These are phyloP conservation scores for Eristalis arbustorum DNA, from an alignment of 2,888 invertebrate species.

Conservation along the genomic window DNA sequence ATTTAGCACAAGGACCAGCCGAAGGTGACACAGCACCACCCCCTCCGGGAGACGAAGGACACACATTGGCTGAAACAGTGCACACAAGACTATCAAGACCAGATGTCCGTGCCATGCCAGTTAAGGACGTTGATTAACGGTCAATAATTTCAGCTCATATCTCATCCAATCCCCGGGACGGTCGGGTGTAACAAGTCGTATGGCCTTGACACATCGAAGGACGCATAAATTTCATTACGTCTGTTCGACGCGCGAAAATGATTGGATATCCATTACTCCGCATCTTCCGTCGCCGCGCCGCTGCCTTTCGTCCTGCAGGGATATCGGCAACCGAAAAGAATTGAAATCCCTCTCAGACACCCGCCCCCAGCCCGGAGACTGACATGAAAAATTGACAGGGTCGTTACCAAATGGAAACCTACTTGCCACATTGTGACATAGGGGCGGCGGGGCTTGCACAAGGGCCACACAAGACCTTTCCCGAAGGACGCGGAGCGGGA, in stretches of 20 bases:
- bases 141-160: not conserved
- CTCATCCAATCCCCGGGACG: not conserved
- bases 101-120: not conserved
- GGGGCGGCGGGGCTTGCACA: not conserved
- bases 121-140: not conserved
- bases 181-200: not conserved
- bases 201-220: slow-evolving; percentile 49
- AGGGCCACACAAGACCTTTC: not conserved
- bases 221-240: slow-evolving; percentile 22
- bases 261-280: slow-evolving; percentile 42
- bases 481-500: not conserved
- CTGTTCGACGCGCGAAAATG: slow-evolving; percentile 52
- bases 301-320: too few species aligned
- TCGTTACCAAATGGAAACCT: slow-evolving; percentile 25
- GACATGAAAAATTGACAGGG: slow-evolving; percentile 31
- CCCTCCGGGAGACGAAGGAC: not conserved
- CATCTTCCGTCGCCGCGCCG: not conserved
- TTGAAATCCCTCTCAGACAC: not conserved
- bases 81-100: not conserved
- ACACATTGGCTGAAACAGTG: not conserved
- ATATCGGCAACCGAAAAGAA: slow-evolving; percentile 1
- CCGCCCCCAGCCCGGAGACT: not conserved
- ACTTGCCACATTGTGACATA: slow-evolving; percentile 19
- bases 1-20: not conserved
- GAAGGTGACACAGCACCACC: not conserved